Percentiles rank a stretch among this genome's conserved stretches.
phyloP scores from a whole-genome alignment of 1,140 invertebrate genomes.

The Branchinecta lindahli region DNA sequence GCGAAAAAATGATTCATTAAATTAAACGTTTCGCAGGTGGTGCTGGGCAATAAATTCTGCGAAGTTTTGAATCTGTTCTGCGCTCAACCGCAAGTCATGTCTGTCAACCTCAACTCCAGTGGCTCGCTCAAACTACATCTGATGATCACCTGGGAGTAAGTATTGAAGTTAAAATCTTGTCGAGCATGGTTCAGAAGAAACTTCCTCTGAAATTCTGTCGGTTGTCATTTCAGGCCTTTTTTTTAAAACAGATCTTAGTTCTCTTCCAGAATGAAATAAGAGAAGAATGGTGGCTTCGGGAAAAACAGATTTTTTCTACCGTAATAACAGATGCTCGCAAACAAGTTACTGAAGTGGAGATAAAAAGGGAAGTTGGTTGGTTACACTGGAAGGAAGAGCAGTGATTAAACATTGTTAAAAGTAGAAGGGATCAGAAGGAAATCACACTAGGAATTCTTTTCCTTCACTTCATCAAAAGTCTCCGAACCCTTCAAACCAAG shows the following conservation, averaged over 20 bases:
- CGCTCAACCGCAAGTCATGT: constrained; percentile 45
- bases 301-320: too few relatives aligned
- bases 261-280: not conserved
- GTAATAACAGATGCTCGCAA: too few relatives aligned
- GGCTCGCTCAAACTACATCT: constrained; percentile 47
- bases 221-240: not conserved
- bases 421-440: too few relatives aligned
- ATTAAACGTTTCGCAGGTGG: constrained; percentile 18
- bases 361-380: too few relatives aligned
- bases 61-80: constrained; percentile 44
- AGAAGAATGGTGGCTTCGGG: not conserved
- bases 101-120: constrained; percentile 44
- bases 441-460: too few relatives aligned
- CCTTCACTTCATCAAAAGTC: too few relatives aligned
- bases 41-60: constrained; percentile 43
- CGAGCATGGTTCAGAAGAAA: constrained; percentile 19
- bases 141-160: constrained; percentile 46
- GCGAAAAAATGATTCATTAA: too few relatives aligned
- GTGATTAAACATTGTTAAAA: too few relatives aligned
- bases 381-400: too few relatives aligned
- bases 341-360: too few relatives aligned
- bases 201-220: not conserved
- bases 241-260: not conserved
- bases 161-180: constrained; percentile 16
- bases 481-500: too few relatives aligned